Evolutionary conservation across 2,113 vertebrate species (phyloP), one percentile per base, ranked within the genome.

Genomic region (Ornithorhynchus anatinus): DNA sequence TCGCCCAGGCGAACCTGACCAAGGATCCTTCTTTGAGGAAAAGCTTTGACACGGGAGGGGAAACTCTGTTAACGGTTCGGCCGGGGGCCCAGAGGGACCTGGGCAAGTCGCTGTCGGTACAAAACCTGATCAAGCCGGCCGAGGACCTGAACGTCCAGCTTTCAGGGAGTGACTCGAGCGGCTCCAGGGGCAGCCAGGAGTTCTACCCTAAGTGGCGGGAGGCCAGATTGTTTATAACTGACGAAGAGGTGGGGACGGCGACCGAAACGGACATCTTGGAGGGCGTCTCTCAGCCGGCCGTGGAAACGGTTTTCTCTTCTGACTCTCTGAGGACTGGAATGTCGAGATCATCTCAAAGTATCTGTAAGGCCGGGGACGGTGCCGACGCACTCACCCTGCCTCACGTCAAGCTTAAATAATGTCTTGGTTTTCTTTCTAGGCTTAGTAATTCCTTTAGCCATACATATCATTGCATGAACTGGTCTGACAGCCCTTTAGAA

Each of bases 31-130:
- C 93, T 10, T 96, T 96, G 94, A 94, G 94, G 84, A 96, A 96
- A 88, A 91, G 96, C 50, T 94, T 95, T 79, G 96, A 96, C 79
- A 86, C 92, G 69, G 96, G 96, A 82, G 94, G 95, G 57, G 95
- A 96, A 72, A 91, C 95, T 64, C 86, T 97, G 78, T 85, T 94
- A 62, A 92, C 95, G 2, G 92, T 96, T 81, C 87, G 83, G 82
- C 85, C 90, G 36, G 68, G 90, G 70, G 53, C 80, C 44, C 79
- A 95, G 75, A 93, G 82, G 72, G 91, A 94, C 71, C 84, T 95
- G 74, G 95, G 94, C 59, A 97, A 97, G 87, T 97, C 96, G 44
- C 86, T 96, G 84, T 98, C 97, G n/a, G 96, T 96, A 69, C 97
- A 98, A 94, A 95, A 99, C 85, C 92, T 98, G 86, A 94, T 97